Base-by-base conservation (phyloP, 2,113 vertebrate genomes). In the Ctenodactylus gundi region DNA sequence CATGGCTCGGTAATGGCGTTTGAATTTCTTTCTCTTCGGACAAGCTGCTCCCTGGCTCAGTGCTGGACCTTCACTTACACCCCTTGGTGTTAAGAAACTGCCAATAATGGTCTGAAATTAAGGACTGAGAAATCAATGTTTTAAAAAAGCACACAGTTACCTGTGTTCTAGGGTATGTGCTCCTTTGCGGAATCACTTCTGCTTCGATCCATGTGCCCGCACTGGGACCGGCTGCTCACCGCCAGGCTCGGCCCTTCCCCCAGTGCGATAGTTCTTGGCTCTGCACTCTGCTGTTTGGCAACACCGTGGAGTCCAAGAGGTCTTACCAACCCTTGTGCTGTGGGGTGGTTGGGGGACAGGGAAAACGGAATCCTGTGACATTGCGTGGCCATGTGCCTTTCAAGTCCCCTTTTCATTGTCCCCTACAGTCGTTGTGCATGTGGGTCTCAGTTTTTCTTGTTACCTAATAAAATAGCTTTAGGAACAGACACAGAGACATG, bases 41-140 rank as follows among this genome's bases (percentile, higher is more conserved):
- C 46, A 81, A 83, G 73, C 15, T 68, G 27, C 21, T 92, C 27
- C 72, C 78, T 70, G 62, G 41, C n/a, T 95, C 85, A 77, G 64
- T 53, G 14, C 68, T 95, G 96, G 83, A 95, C 93, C 90, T 94
- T 95, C 49, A 82, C 46, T 73, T 90, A 73, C 21, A 46, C 62
- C 18, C 55, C 65, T 88, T 64, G n/a, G 82, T 78, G 93, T 88
- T 96, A 96, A 86, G 41, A 83, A 93, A 68, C 82, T 86, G 96
- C 70, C 94, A 91, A 96, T 96, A 95, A 84, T 94, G 91, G 84
- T 91, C 82, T 94, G 39, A 96, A 97, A 95, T 96, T 97, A 96
- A 97, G 91, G 83, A 86, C 25, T 94, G 78, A 86, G 68, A 95
- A 94, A 93, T 97, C 95, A 92, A 81, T 96, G 29, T 83, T 96